phyloP scores from a whole-genome alignment of 2,797 vertebrate species.

The Siniperca obscura region DNA sequence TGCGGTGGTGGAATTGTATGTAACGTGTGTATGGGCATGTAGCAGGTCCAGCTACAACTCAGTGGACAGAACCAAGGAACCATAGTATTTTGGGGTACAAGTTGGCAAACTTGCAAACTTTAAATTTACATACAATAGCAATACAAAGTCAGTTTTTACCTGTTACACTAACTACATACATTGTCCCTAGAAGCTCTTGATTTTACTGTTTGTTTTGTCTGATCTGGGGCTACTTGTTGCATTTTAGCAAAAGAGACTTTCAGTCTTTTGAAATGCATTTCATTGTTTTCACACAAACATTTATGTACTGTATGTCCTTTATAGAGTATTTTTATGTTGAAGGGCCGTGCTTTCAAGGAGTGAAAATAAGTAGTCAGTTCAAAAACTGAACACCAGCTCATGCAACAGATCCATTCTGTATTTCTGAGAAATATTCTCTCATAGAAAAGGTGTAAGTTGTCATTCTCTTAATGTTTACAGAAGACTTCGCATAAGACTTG shows the following conservation, averaged over 20 bases:
- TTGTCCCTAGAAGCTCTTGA: background rate
- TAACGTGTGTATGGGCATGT: background rate
- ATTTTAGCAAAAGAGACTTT: background rate
- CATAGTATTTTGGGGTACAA: background rate
- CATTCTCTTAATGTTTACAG: background rate
- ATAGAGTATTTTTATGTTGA: background rate
- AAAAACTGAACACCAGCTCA: background rate
- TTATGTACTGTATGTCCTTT: background rate
- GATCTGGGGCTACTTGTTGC: background rate
- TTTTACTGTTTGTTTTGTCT: background rate
- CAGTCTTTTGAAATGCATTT: background rate
- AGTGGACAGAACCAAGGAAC: background rate
- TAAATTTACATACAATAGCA: background rate
- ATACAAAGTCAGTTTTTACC: background rate
- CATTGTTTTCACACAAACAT: background rate
- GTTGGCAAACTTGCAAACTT: background rate
- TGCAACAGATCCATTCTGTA: background rate
- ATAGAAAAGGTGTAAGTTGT: slow-evolving; percentile 9
- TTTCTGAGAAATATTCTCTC: background rate
- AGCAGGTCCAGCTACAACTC: background rate
- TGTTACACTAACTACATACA: background rate
- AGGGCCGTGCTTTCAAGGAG: background rate
- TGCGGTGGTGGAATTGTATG: background rate
- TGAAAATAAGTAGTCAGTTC: background rate
- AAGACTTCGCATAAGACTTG: slow-evolving; percentile 4